These are phyloP conservation scores for Trachelus stipa DNA, from an alignment of 2,888 invertebrate genomes.

Conservation along the genomic window DNA sequence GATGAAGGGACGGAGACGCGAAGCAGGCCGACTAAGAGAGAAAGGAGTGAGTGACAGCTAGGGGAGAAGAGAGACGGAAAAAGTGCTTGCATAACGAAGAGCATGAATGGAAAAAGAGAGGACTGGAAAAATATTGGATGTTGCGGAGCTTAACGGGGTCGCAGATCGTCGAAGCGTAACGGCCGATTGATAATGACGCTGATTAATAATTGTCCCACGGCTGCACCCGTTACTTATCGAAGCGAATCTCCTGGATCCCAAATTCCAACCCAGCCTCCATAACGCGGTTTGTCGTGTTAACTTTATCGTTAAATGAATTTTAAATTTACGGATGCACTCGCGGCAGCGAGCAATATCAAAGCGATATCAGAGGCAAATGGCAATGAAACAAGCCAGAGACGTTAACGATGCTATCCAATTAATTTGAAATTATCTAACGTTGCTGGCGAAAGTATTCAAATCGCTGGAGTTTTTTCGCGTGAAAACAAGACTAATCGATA, in stretches of 20 bases:
- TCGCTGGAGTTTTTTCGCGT: too few species aligned
- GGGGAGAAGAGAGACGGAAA: neutral
- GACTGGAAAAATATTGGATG: neutral
- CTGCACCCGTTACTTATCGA: neutral
- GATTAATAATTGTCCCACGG: neutral
- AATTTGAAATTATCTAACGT: neutral
- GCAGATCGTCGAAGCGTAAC: neutral
- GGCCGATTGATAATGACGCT: neutral
- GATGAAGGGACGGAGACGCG: too few species aligned
- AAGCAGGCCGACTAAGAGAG: neutral
- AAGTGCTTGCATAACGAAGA: neutral
- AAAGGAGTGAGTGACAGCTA: neutral
- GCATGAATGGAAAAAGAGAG: neutral
- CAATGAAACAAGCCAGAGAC: neutral
- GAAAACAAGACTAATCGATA: neutral
- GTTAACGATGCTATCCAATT: neutral
- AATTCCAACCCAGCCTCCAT: neutral
- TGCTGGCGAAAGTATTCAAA: neutral
- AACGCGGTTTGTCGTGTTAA: neutral
- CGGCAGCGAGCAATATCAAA: too few species aligned
- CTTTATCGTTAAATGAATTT: neutral
- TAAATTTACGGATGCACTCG: neutral
- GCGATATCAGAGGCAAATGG: neutral
- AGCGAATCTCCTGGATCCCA: neutral
- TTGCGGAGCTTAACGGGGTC: neutral